Base-by-base conservation (phyloP, 2,888 invertebrate genomes). In the Leucophenga maculata region DNA sequence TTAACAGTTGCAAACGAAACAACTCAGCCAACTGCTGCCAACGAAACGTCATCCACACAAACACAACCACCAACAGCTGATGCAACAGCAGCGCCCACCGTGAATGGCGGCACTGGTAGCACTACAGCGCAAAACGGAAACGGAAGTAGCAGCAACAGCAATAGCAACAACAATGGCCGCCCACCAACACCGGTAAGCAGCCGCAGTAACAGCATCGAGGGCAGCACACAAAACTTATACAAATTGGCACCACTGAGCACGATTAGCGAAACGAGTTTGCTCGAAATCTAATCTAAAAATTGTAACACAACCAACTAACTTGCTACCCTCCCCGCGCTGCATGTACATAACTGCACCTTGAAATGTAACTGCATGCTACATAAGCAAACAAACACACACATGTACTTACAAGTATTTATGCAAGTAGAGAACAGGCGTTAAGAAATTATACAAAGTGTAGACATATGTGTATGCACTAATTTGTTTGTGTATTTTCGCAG, bases 191-290 rank as follows among this genome's bases (percentile, higher is more conserved):
- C 88, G 87, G 91, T 91, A 90, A 91, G 91, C 89, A 72, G 67
- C 6, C 55, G 70, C 31, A 72, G 84, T 48, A 78, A 80, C 72
- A 72, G n/a, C 57, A 46, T 39, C 46, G 31, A 22, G 62, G 54
- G 57, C 69, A 60, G 22, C 46, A 48, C 69, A 65, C 73, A 60
- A 69, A 74, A 74, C 73, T 75, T 72, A 72, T 68, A 68, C 73
- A 77, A 86, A 82, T 86, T 89, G 86, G 90, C 91, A 77, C 90
- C 91, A 68, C 85, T 90, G 72, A 89, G 89, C 82, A 89, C 90
- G 75, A 90, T 90, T 82, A 91, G 90, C 80, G 91, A 91, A 87
- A 89, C 89, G 72, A 88, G 76, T 73, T 78, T 78, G 83, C 77
- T 77, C 75, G 84, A 81, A 66, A 48, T 14, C 14, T 22, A 14